These are phyloP conservation scores for Tetranychus piercei DNA, from an alignment of 2,888 invertebrate species.

Conservation along the genomic window DNA sequence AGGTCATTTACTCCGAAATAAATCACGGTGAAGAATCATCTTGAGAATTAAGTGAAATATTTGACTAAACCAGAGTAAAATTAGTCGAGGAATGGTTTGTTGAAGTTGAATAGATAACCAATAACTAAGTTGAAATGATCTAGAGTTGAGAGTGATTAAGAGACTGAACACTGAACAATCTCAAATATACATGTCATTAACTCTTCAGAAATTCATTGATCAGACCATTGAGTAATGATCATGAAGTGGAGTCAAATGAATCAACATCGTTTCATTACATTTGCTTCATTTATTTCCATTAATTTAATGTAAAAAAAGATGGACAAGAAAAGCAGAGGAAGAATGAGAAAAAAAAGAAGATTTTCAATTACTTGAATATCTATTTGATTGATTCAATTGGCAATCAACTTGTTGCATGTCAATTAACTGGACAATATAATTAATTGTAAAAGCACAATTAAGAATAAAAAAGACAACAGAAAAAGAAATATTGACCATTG, in stretches of 20 bases:
- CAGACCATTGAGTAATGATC: not conserved
- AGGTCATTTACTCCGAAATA: no score
- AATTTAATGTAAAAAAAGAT: not conserved
- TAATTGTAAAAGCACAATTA: not conserved
- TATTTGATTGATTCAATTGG: no score
- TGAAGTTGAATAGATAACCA: no score
- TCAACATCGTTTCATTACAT: not conserved
- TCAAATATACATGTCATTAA: not conserved
- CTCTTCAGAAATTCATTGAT: not conserved
- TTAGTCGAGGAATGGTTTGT: no score
- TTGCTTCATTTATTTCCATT: conserved; percentile 5
- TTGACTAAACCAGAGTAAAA: no score
- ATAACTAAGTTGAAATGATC: no score
- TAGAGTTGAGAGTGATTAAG: no score
- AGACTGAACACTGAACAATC: not conserved
- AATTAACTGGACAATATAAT: not conserved
- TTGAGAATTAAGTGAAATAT: no score
- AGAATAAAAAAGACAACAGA: not conserved
- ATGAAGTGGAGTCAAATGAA: conserved; percentile 6
- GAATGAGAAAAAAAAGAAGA: not conserved
- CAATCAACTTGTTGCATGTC: not conserved
- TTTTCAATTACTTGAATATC: no score
- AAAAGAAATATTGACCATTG: not conserved
- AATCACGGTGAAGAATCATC: no score
- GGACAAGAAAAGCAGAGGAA: not conserved